phyloP scores from a whole-genome alignment of 2,113 vertebrate genomes.

The Solea solea region DNA sequence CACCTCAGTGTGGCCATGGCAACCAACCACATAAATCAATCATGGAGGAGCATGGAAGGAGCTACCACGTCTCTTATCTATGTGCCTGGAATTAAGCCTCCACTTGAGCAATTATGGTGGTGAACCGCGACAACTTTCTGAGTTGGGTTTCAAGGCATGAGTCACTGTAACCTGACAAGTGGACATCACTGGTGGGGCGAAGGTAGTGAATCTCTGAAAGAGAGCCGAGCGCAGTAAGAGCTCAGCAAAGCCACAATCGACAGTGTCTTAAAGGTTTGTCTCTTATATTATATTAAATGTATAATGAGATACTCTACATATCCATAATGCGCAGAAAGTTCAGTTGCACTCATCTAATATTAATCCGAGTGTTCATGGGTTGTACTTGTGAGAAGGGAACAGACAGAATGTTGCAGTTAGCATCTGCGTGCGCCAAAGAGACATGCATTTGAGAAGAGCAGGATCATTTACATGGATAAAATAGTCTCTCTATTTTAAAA shows the following conservation, averaged over 20 bases:
- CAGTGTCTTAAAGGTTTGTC: neutral
- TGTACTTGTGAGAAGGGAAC: neutral
- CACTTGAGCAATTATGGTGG: neutral
- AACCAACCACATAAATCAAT: neutral
- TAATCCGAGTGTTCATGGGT: neutral
- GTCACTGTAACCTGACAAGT: neutral
- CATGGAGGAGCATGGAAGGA: neutral
- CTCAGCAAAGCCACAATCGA: neutral
- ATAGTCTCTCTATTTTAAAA: constrained; percentile 41
- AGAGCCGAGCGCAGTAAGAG: neutral
- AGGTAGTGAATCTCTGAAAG: neutral
- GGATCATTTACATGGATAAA: constrained; percentile 52
- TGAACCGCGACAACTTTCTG: neutral
- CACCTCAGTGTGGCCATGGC: neutral
- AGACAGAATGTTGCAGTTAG: constrained; percentile 41
- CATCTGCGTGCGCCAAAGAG: constrained; percentile 38
- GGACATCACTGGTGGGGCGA: neutral
- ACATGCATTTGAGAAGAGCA: constrained; percentile 30
- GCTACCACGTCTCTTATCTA: neutral
- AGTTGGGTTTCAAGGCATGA: neutral
- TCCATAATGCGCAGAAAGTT: neutral
- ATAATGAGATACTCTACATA: neutral
- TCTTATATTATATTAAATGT: neutral
- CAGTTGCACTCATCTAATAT: neutral
- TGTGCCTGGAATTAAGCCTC: neutral